phyloP scores from a whole-genome alignment of 1,140 invertebrate species.

The Liolophura sinensis region DNA sequence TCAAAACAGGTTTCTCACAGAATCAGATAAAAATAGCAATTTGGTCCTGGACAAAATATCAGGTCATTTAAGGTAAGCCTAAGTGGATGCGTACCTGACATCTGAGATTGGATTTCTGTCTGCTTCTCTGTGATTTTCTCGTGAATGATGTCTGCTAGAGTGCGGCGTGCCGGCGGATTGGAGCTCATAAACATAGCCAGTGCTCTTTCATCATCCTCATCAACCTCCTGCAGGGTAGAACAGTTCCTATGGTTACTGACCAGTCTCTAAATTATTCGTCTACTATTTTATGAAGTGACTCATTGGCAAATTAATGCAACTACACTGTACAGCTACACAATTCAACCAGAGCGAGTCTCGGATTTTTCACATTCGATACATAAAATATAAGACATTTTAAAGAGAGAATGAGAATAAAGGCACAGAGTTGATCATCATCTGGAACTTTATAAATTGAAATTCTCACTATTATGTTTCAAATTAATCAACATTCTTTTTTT shows the following conservation, averaged over 20 bases:
- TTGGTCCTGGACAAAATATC: too few relatives aligned
- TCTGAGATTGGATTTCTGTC: conserved; percentile 84
- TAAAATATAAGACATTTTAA: background rate
- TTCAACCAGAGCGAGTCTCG: background rate
- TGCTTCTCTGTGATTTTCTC: conserved; percentile 93
- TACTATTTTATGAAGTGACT: background rate
- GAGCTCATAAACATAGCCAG: conserved; percentile 82
- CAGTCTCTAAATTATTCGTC: background rate
- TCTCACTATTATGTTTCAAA: too few relatives aligned
- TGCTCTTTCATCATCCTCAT: conserved; percentile 85
- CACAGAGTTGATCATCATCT: background rate
- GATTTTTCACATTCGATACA: background rate
- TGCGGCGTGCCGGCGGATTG: conserved; percentile 68
- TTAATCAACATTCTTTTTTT: too few relatives aligned
- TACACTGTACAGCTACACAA: background rate
- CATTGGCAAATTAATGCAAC: background rate
- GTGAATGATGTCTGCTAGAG: conserved; percentile 86
- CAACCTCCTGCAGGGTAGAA: conserved; percentile 65
- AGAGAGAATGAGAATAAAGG: background rate
- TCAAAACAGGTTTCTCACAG: too few relatives aligned
- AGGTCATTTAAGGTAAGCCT: too few relatives aligned
- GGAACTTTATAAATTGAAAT: too few relatives aligned
- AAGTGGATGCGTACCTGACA: conserved; percentile 65
- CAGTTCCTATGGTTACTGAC: background rate
- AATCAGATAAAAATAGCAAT: too few relatives aligned